A percentile compares a stretch with the other conserved stretches of the same genome.
Conservation (phyloP, 1,140 invertebrate genomes). For the Pentalonia nigronervosa region DNA sequence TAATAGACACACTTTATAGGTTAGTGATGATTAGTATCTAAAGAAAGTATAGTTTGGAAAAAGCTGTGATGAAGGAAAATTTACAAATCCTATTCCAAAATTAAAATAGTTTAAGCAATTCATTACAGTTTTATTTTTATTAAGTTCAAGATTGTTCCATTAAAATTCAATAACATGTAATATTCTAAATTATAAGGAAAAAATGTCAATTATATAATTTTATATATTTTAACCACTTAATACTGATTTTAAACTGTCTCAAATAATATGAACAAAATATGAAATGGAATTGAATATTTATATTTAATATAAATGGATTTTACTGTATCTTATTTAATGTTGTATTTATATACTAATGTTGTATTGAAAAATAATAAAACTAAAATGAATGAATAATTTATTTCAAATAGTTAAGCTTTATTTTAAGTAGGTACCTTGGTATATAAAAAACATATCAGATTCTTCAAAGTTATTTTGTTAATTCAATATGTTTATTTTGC, state of each 20-base stretch:
- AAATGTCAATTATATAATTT: background rate
- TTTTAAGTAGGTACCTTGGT: too few species aligned
- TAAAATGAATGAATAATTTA: background rate
- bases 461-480: too few species aligned
- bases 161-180: background rate
- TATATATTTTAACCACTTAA: background rate
- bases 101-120: background rate
- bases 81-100: background rate
- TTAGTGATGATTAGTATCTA: background rate
- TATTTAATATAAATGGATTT: background rate
- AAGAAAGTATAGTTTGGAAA: background rate
- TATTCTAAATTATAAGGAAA: background rate
- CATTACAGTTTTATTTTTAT: background rate
- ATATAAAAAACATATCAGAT: too few species aligned
- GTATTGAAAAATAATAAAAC: background rate
- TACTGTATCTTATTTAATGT: background rate
- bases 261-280: background rate
- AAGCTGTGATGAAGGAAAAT: background rate
- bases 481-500: background rate
- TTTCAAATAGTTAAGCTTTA: too few species aligned
- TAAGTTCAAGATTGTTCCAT: background rate
- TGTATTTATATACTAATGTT: too few species aligned
- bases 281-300: background rate
- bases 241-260: background rate
- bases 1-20: background rate